Percentiles rank a stretch among this genome's conserved stretches.
Evolutionary conservation across 2,113 vertebrate genomes (phyloP).

Genomic region (Noturus placidus): DNA sequence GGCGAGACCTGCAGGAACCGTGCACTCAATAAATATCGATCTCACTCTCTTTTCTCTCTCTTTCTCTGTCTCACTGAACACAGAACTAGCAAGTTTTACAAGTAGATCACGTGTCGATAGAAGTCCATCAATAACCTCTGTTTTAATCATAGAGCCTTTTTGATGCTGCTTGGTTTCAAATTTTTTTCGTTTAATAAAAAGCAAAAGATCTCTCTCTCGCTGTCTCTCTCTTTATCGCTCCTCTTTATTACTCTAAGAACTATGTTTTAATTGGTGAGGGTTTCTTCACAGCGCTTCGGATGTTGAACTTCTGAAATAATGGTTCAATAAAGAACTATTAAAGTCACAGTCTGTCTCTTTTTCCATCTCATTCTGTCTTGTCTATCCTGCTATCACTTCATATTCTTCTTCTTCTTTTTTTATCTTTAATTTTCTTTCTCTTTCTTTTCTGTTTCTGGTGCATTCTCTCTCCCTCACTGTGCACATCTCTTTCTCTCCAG

Average conservation of each 20-base stretch:
- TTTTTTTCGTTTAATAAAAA: background rate
- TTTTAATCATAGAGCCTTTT: background rate
- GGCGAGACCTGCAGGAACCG: background rate
- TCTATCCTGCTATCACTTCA: background rate
- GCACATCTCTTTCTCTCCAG: background rate
- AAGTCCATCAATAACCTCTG: background rate
- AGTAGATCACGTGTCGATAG: background rate
- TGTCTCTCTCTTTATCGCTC: background rate
- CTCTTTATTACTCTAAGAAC: background rate
- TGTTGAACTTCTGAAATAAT: background rate
- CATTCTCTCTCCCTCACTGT: background rate
- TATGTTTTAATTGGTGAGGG: background rate
- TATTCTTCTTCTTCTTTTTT: background rate
- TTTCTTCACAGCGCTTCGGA: background rate
- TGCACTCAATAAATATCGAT: constrained; percentile 4
- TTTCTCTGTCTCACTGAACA: background rate
- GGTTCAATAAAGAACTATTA: background rate
- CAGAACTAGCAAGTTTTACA: background rate
- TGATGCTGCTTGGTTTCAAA: background rate
- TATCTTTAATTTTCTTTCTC: background rate
- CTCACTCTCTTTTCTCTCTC: background rate
- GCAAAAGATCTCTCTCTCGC: background rate
- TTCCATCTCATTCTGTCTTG: background rate
- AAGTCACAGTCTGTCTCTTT: background rate
- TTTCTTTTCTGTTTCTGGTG: background rate